Evolutionary conservation across 2,113 vertebrate species (phyloP).

Genomic region (Percopsis transmontana): DNA sequence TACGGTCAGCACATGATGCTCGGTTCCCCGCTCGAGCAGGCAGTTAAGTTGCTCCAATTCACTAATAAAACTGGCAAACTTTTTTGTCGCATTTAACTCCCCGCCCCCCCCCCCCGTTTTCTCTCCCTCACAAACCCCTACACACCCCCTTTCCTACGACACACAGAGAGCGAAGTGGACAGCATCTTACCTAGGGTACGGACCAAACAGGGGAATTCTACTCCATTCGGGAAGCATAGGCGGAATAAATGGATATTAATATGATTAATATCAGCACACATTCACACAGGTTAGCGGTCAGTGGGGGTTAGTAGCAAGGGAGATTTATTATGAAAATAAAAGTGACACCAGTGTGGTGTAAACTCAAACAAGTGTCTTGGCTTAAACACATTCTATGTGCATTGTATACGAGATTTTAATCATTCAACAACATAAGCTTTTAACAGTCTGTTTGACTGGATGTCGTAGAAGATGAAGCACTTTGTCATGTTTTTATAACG

Average conservation of each 20-base stretch:
- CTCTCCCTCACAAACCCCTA: conserved; percentile 44
- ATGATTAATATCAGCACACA: conserved; percentile 85
- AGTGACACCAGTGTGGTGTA: background rate
- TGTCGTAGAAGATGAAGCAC: background rate
- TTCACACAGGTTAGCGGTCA: conserved; percentile 73
- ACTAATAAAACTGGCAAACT: too few relatives aligned
- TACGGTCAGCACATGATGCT: too few relatives aligned
- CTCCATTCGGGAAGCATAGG: conserved; percentile 96
- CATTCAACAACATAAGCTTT: background rate
- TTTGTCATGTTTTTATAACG: conserved; percentile 4
- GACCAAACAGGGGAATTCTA: conserved; percentile 99
- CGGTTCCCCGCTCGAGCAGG: too few relatives aligned
- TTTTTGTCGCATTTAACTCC: background rate
- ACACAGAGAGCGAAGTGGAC: conserved; percentile 65
- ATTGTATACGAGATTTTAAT: background rate
- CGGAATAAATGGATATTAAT: conserved; percentile 94
- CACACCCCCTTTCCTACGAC: conserved; percentile 43
- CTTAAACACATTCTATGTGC: background rate
- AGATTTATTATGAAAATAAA: conserved; percentile 26
- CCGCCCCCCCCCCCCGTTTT: conserved; percentile 3
- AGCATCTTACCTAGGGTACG: conserved; percentile 98
- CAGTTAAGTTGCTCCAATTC: too few relatives aligned
- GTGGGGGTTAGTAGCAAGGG: conserved; percentile 60
- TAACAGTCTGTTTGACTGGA: too few relatives aligned
- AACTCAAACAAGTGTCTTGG: conserved; percentile 4